Evolutionary conservation across 2,888 invertebrate species (phyloP), one percentile per base, ranked within the genome.

Genomic region (Acanthococcus lagerstroemiae): DNA sequence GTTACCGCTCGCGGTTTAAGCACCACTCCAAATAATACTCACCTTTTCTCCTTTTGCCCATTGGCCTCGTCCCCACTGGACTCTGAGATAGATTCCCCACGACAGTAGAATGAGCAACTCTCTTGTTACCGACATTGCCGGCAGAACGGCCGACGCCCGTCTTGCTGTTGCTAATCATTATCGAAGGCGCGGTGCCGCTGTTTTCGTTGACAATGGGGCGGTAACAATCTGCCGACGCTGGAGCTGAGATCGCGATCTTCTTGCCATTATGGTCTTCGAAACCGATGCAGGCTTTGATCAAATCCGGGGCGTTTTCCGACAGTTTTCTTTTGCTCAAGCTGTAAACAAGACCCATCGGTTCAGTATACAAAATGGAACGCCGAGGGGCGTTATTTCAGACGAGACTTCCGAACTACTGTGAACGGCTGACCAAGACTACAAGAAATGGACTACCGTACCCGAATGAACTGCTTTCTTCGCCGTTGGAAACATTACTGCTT

Each of bases 311-410:
- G 27, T 46, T 58, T n/a, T 83, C 83, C 58, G 82, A 82, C 72
- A 81, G 81, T 75, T 83, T 83, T 71, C 83, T 75, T 74, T 81
- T 81, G 67, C 78, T 78, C 67, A 80, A 80, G 72, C 81, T 76
- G 61, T 1, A 68, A 67, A 19, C 58, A 54, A 27, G 30, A 46
- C 46, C 3, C 50, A 45, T n/a, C n/a, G n/a, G n/a, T n/a, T n/a
- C n/a, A n/a, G n/a, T n/a, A n/a, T n/a, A n/a, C n/a, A n/a, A n/a
- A n/a, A n/a, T n/a, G n/a, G n/a, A n/a, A n/a, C n/a, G n/a, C n/a
- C n/a, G n/a, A n/a, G n/a, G n/a, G n/a, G n/a, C n/a, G n/a, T n/a
- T n/a, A n/a, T n/a, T n/a, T n/a, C n/a, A n/a, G n/a, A n/a, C n/a
- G n/a, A n/a, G n/a, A n/a, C n/a, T n/a, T n/a, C n/a, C n/a, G n/a